Conservation (phyloP, 2,797 vertebrate species). For the Aulostomus chinensis region DNA sequence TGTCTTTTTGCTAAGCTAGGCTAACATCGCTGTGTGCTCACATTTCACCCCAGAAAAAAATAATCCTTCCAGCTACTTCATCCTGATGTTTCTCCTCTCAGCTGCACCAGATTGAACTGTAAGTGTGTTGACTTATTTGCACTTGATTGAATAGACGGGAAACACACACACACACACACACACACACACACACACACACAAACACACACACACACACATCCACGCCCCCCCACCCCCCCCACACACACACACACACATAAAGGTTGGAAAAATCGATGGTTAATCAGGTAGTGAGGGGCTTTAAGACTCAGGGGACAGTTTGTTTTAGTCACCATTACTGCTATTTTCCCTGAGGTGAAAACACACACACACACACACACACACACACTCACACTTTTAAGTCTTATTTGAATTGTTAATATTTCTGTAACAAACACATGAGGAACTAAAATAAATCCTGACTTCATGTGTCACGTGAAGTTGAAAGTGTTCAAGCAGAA, state of each 20-base stretch:
- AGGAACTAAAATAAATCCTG: too few species aligned
- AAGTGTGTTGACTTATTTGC: too few species aligned
- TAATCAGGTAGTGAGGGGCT: background rate
- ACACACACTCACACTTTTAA: background rate
- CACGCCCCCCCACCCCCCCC: background rate
- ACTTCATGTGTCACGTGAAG: too few species aligned
- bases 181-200: background rate
- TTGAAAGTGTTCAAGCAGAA: too few species aligned
- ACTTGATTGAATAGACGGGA: background rate
- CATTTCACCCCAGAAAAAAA: too few species aligned
- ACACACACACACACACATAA: background rate
- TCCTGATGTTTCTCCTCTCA: too few species aligned
- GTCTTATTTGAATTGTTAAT: too few species aligned
- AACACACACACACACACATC: background rate
- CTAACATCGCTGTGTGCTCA: too few species aligned
- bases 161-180: background rate
- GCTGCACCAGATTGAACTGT: too few species aligned
- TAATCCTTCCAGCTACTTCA: too few species aligned
- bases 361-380: background rate
- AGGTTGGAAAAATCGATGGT: background rate
- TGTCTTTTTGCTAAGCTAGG: too few species aligned
- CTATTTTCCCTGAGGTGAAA: background rate
- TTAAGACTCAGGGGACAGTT: conserved; percentile 1
- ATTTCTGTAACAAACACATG: too few species aligned
- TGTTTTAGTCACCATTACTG: background rate